Conservation (phyloP, 2,888 invertebrate species). For the Xestia sexstrigata region DNA sequence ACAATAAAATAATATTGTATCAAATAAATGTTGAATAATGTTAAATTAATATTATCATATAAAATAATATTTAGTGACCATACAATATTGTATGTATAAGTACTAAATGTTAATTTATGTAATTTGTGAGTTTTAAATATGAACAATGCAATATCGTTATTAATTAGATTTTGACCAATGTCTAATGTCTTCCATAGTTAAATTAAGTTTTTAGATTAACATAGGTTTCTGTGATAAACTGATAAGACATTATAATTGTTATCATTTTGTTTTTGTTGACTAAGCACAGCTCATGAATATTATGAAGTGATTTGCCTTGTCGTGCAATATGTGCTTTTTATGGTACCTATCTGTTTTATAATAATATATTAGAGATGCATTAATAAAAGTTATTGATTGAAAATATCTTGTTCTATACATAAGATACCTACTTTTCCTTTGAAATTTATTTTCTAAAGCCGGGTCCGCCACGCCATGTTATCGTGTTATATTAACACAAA, state of each 20-base stretch:
- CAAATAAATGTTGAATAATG: slow-evolving; percentile 21
- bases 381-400: slow-evolving; percentile 54
- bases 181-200: slow-evolving; percentile 65
- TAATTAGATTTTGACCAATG: slow-evolving; percentile 58
- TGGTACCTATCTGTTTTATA: slow-evolving; percentile 16
- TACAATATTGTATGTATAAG: slow-evolving; percentile 2
- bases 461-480: not conserved
- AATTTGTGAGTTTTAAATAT: slow-evolving; percentile 24
- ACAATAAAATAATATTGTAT: slow-evolving; percentile 50
- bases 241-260: slow-evolving; percentile 40
- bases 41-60: slow-evolving; percentile 22
- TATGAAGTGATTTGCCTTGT: slow-evolving; percentile 27
- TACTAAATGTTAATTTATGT: not conserved
- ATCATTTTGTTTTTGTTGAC: slow-evolving; percentile 48
- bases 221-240: slow-evolving; percentile 57
- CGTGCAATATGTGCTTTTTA: slow-evolving; percentile 45
- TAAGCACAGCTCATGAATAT: slow-evolving; percentile 40
- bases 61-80: slow-evolving; percentile 16
- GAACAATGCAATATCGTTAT: slow-evolving; percentile 30
- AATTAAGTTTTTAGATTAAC: slow-evolving; percentile 45
- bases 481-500: not conserved
- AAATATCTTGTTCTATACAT: slow-evolving; percentile 15
- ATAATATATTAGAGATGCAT: slow-evolving; percentile 10
- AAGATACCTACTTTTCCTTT: not conserved
- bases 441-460: not conserved